Evolutionary conservation across 2,113 vertebrate species (phyloP).

Genomic region (Lethenteron camtschaticum): DNA sequence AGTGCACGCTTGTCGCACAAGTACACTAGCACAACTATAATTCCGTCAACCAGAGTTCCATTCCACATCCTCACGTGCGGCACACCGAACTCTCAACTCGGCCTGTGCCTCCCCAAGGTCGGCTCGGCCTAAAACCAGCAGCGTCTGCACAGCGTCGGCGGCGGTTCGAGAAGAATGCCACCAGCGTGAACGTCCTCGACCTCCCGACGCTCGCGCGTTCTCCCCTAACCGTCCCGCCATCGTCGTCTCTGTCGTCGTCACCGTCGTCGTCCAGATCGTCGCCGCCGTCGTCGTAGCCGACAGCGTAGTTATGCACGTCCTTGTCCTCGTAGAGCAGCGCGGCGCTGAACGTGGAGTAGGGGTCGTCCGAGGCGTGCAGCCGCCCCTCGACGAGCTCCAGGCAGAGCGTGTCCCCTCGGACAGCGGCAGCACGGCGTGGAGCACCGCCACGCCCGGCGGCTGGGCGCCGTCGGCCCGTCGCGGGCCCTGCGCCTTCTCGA

Average conservation of each 20-base stretch:
- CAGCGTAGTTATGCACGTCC: not conserved
- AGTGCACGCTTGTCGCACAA: no score
- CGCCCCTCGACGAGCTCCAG: constrained; percentile 47
- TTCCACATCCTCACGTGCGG: no score
- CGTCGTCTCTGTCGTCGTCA: not conserved
- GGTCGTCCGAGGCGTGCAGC: constrained; percentile 43
- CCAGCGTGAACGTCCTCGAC: not conserved
- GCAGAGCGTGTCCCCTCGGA: constrained; percentile 40
- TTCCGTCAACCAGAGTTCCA: no score
- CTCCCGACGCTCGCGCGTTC: not conserved
- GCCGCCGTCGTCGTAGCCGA: not conserved
- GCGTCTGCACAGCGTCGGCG: no score
- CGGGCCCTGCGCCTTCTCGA: constrained; percentile 23
- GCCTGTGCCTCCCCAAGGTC: no score
- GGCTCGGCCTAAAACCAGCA: no score
- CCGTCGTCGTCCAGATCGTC: not conserved
- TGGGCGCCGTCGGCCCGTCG: constrained; percentile 18
- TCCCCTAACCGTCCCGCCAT: not conserved
- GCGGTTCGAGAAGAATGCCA: not conserved
- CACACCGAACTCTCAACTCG: no score
- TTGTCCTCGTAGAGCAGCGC: constrained; percentile 38
- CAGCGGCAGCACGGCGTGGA: constrained; percentile 52
- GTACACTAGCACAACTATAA: no score
- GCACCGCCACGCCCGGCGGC: constrained; percentile 41
- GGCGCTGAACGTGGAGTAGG: constrained; percentile 67